Evolutionary conservation across 2,888 invertebrate genomes (phyloP), one percentile per base, ranked within the genome.

Genomic region (Tyria jacobaeae): DNA sequence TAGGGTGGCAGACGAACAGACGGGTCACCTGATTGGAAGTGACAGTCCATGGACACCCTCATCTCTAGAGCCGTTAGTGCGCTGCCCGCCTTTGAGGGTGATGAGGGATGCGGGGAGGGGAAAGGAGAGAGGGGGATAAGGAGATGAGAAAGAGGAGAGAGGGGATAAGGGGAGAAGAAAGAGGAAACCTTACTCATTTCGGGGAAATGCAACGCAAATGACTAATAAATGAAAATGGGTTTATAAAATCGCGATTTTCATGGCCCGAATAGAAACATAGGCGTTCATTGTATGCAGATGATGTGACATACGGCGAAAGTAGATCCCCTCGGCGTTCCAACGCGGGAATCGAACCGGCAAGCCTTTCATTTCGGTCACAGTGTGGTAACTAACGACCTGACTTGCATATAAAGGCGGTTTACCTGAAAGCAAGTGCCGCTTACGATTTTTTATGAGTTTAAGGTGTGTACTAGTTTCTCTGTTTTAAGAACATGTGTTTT

Each of bases 221-320:
- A n/a, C 6, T 27, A 27, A 27, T 27, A 27, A 6, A 27, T 27
- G 3, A 3, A 6, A 6, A 7, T 31, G 54, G 17, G 60, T 57
- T 53, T 17, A n/a, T 17, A 25, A 14, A 59, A 64, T 53, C 77
- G 76, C 80, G 3, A 21, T 39, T 79, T 76, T 72, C 62, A 69
- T 81, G 74, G 79, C 80, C 78, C 69, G 12, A 65, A 57, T 57
- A 64, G 68, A 74, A 77, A 76, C 71, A 62, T 70, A 70, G 60
- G 57, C 69, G 70, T 66, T 78, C 83, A 91, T 92, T 92, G 92
- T 92, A 91, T 92, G 90, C 84, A 89, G 90, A 92, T 92, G 84
- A 92, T 92, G 84, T 79, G 85, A 84, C 82, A 82, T 84, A 88
- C 85, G 88, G 92, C 89, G 92, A 92, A 92, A 93, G 92, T 88